Conservation (phyloP, 1,140 invertebrate species). For the Cryptotermes secundus region DNA sequence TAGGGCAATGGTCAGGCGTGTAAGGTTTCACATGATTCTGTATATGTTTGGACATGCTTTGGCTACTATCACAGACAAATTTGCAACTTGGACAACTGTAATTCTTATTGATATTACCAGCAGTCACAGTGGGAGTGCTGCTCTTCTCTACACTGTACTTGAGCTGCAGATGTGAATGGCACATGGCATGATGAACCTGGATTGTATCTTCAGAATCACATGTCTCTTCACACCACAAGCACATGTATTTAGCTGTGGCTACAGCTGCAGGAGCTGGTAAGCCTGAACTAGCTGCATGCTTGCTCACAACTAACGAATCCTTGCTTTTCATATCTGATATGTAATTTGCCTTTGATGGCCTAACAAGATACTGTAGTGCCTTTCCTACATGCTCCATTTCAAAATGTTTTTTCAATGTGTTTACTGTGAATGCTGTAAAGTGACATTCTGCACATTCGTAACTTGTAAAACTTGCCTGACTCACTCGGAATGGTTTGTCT, state of each 20-base stretch:
- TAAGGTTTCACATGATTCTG: slow-evolving; percentile 3
- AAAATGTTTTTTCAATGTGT: slow-evolving; percentile 30
- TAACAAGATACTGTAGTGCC: slow-evolving; percentile 21
- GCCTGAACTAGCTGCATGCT: not conserved
- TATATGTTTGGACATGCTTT: slow-evolving; percentile 25
- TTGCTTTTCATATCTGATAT: not conserved
- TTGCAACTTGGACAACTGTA: slow-evolving; percentile 23
- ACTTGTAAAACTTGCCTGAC: slow-evolving; percentile 3
- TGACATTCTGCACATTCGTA: slow-evolving; percentile 33
- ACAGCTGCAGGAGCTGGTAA: not conserved
- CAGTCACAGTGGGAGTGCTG: not conserved
- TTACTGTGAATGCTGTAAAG: slow-evolving; percentile 22
- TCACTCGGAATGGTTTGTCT: slow-evolving; percentile 29
- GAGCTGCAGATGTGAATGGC: slow-evolving; percentile 30
- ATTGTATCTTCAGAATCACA: slow-evolving; percentile 18
- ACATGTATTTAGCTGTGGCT: slow-evolving; percentile 19
- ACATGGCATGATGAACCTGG: slow-evolving; percentile 27
- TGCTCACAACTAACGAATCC: not conserved
- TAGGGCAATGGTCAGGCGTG: slow-evolving; percentile 2
- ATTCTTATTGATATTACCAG: not conserved
- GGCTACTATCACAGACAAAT: not conserved
- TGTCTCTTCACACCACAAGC: slow-evolving; percentile 27
- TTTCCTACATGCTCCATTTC: slow-evolving; percentile 25
- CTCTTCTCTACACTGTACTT: slow-evolving; percentile 3
- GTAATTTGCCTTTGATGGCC: not conserved